Conservation (phyloP, 2,888 invertebrate genomes). For the Masnerella sp. region DNA sequence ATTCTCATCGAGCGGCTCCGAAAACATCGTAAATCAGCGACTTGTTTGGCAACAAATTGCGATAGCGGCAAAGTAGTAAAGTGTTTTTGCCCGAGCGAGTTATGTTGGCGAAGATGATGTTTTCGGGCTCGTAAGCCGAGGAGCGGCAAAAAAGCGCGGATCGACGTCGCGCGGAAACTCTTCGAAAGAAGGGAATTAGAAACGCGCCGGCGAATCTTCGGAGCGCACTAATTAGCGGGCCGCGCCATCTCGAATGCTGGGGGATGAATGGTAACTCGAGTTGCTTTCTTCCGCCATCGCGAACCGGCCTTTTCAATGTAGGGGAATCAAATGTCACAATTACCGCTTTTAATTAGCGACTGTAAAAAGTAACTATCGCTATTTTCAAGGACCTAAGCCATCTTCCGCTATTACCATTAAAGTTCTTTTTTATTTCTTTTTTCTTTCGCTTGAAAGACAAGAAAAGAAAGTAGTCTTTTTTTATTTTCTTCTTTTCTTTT, state of each 20-base stretch:
- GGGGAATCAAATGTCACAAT: conserved; percentile 58
- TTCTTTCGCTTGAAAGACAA: no score
- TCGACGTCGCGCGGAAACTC: conserved; percentile 27
- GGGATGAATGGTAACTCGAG: conserved; percentile 36
- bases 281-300: conserved; percentile 42
- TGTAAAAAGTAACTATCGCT: conserved; percentile 42
- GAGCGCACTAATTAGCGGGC: conserved; percentile 38
- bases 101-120: conserved; percentile 12
- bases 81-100: neutral
- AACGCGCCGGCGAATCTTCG: conserved; percentile 43
- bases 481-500: no score
- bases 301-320: conserved; percentile 34
- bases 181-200: conserved; percentile 42
- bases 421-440: no score
- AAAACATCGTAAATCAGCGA: no score
- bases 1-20: no score
- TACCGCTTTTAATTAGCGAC: conserved; percentile 61
- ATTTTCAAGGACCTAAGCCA: neutral
- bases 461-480: no score
- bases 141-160: conserved; percentile 23
- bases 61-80: neutral
- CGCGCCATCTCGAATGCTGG: conserved; percentile 30
- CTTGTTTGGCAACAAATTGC: no score
- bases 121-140: conserved; percentile 8
- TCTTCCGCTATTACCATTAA: no score